Base-by-base conservation (phyloP, 2,888 invertebrate genomes). In the Campoplex capitator region DNA sequence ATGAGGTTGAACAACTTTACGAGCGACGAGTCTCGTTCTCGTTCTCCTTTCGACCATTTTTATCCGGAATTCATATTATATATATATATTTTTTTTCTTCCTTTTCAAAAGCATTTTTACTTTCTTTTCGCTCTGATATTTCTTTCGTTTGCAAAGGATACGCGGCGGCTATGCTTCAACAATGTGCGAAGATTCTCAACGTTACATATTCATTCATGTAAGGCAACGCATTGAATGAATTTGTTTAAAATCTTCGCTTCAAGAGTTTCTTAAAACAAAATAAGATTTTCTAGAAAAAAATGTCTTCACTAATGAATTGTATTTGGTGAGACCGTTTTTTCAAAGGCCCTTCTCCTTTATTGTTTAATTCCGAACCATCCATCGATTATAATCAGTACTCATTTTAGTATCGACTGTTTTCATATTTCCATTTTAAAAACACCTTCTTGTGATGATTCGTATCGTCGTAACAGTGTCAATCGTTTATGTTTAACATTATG, bases 11-110 rank as follows among this genome's bases (percentile, higher is more conserved):
- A 48, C 65, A 71, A 56, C 71, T 62, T 67, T 18, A 42, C 71
- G 79, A 62, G 42, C 51, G 78, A 68, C n/a, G 58, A 73, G 56
- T 65, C 68, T 76, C 81, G 67, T 48, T 42, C 65, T 75, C 67
- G 28, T 16, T 48, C 38, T 74, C 73, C 42, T 65, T 65, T 23
- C 45, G 23, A 28, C 28, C 13, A 84, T 80, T 75, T 75, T 45
- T 54, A 18, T 48, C 35, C 42, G 11, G 8, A 45, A 58, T 77
- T 77, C 23, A 51, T 67, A n/a, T 9, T 51, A n/a, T 9, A 65
- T 4, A 65, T 67, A 62, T 23, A 16, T 48, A 32, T 23, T n/a
- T 28, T 56, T n/a, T 48, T 54, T 58, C 71, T 62, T 1, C 13
- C 11, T 23, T 62, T 35, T 74, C 13, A 38, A 38, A 48, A n/a